Conservation (phyloP, 2,888 invertebrate genomes). For the Microplitis deprimator region DNA sequence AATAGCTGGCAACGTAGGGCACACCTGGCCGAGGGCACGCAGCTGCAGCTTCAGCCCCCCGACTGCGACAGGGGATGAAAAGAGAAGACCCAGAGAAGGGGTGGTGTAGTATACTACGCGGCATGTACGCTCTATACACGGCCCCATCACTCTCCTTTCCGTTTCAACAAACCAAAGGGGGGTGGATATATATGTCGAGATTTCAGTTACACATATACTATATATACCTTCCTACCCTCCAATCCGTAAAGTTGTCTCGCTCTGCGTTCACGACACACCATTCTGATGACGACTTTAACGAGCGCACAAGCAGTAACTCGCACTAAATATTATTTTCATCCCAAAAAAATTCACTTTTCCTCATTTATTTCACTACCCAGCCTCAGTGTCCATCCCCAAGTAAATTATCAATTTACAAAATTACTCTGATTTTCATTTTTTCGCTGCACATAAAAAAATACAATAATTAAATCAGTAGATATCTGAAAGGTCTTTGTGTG, state of each 20-base stretch:
- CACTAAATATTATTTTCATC: slow-evolving; percentile 18
- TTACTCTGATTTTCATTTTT: too few species aligned
- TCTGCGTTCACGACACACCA: not conserved
- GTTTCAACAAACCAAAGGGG: slow-evolving; percentile 46
- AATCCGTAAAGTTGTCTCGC: slow-evolving; percentile 9
- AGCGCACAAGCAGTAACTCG: slow-evolving; percentile 57
- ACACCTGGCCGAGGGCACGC: slow-evolving; percentile 67
- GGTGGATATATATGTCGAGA: slow-evolving; percentile 64
- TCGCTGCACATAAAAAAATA: too few species aligned
- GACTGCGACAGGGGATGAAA: slow-evolving; percentile 65
- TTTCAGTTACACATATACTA: slow-evolving; percentile 65
- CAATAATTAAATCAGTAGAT: too few species aligned
- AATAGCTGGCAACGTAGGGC: slow-evolving; percentile 53
- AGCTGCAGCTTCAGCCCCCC: slow-evolving; percentile 65
- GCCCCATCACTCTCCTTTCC: slow-evolving; percentile 34
- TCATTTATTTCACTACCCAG: not conserved
- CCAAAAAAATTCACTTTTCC: not conserved
- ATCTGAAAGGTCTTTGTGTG: too few species aligned
- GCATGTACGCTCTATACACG: slow-evolving; percentile 4
- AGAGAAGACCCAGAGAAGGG: slow-evolving; percentile 62
- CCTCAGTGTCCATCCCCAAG: not conserved
- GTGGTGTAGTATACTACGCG: slow-evolving; percentile 46
- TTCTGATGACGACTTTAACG: slow-evolving; percentile 59
- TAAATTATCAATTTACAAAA: too few species aligned
- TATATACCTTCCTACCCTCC: slow-evolving; percentile 18